These are phyloP conservation scores for Perizoma flavofasciatum DNA, from an alignment of 2,888 invertebrate genomes.

Conservation along the genomic window DNA sequence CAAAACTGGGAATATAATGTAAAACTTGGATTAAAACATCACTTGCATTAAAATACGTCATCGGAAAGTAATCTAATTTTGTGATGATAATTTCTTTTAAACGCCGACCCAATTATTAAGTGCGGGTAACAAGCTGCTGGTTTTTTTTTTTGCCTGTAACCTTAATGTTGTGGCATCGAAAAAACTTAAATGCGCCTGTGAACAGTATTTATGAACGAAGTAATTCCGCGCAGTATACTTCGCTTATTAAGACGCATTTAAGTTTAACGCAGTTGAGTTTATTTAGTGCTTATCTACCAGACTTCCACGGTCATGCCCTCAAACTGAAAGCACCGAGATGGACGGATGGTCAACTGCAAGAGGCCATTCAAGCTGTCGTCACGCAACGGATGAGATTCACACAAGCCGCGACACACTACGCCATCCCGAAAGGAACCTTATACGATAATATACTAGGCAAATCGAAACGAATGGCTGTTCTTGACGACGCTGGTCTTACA, in stretches of 20 bases:
- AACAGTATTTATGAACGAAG: background rate
- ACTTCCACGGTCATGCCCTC: constrained; percentile 85
- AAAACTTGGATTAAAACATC: background rate
- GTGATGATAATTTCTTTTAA: too few relatives aligned
- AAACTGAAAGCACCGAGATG: constrained; percentile 90
- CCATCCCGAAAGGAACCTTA: constrained; percentile 90
- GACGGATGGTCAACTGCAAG: constrained; percentile 89
- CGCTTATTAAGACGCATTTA: constrained; percentile 3
- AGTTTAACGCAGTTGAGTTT: constrained; percentile 28
- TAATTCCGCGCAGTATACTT: too few relatives aligned
- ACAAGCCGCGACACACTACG: constrained; percentile 88
- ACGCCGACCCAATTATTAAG: too few relatives aligned
- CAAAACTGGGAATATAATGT: background rate
- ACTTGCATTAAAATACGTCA: background rate
- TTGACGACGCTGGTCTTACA: constrained; percentile 87
- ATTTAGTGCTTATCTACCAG: constrained; percentile 64
- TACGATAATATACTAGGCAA: constrained; percentile 91
- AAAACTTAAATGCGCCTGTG: background rate
- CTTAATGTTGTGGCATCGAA: background rate
- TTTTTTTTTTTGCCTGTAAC: too few relatives aligned
- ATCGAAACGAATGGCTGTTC: constrained; percentile 89
- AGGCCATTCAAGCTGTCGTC: constrained; percentile 90
- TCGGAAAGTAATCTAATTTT: background rate
- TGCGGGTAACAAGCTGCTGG: too few relatives aligned
- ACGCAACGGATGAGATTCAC: constrained; percentile 91